phyloP scores from a whole-genome alignment of 1,140 invertebrate species.

The Procambarus clarkii region DNA sequence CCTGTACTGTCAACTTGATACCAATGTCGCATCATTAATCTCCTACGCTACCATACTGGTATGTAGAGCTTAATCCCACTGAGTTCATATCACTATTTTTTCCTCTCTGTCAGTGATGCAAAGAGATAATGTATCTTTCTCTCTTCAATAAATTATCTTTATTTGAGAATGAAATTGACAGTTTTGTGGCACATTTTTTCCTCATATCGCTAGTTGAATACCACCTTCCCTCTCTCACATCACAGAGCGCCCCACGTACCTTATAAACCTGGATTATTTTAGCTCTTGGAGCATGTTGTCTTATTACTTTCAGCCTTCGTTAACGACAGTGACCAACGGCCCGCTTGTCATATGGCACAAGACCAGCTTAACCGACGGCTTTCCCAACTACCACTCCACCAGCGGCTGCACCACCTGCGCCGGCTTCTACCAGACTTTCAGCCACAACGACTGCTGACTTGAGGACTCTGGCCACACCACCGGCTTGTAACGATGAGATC shows the following conservation, averaged over 20 bases:
- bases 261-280: not conserved
- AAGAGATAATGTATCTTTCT: not conserved
- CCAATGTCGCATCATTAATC: not conserved
- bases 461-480: too few species aligned
- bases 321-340: conserved; percentile 7
- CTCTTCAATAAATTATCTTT: not conserved
- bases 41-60: conserved; percentile 2
- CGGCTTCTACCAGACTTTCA: conserved; percentile 7
- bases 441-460: conserved; percentile 29
- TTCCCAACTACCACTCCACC: conserved; percentile 21
- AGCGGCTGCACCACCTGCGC: not conserved
- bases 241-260: too few species aligned
- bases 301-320: not conserved
- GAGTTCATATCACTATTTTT: too few species aligned
- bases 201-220: not conserved
- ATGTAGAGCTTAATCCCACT: not conserved
- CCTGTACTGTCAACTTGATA: conserved; percentile 15
- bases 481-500: too few species aligned
- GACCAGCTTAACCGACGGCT: not conserved
- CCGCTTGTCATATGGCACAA: conserved; percentile 3
- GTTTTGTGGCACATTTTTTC: not conserved
- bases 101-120: not conserved
- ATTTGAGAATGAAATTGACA: not conserved
- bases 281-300: not conserved
- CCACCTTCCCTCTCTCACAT: not conserved